Evolutionary conservation across 2,113 vertebrate genomes (phyloP).

Genomic region (Cyphotilapia sp.): DNA sequence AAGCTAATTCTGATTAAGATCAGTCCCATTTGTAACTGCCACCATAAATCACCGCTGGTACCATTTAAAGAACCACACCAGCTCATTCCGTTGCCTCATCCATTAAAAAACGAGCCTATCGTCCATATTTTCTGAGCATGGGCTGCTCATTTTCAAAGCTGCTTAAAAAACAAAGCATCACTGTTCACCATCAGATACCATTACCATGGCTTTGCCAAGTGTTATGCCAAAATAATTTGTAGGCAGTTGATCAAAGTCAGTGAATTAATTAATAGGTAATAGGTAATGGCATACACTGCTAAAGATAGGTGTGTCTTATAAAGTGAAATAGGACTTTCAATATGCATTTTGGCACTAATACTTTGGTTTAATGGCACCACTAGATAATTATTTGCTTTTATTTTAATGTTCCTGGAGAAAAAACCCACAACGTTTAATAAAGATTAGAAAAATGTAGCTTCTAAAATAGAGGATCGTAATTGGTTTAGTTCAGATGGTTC

Average conservation of each 20-base stretch:
- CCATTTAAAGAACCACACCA: slow-evolving; percentile 43
- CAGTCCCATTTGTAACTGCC: slow-evolving; percentile 47
- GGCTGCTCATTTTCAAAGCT: not conserved
- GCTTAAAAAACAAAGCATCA: not conserved
- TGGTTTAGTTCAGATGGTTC: not conserved
- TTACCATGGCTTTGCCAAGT: not conserved
- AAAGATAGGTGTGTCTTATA: not conserved
- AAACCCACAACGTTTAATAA: not conserved
- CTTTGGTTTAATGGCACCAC: not conserved
- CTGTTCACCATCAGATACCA: not conserved
- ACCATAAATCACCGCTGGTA: slow-evolving; percentile 44
- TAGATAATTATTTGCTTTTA: not conserved
- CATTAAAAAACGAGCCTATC: not conserved
- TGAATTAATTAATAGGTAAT: not conserved
- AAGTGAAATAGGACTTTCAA: not conserved
- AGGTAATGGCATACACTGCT: not conserved
- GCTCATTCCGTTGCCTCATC: slow-evolving; percentile 24
- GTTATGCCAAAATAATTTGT: not conserved
- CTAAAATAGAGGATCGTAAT: not conserved
- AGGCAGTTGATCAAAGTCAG: slow-evolving; percentile 25
- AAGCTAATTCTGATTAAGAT: slow-evolving; percentile 53
- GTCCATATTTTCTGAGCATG: not conserved
- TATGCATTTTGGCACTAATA: not conserved
- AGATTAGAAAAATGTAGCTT: not conserved
- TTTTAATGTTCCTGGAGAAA: not conserved